Evolutionary conservation across 2,797 vertebrate genomes (phyloP).

Genomic region (Petrocephalus sullivani): DNA sequence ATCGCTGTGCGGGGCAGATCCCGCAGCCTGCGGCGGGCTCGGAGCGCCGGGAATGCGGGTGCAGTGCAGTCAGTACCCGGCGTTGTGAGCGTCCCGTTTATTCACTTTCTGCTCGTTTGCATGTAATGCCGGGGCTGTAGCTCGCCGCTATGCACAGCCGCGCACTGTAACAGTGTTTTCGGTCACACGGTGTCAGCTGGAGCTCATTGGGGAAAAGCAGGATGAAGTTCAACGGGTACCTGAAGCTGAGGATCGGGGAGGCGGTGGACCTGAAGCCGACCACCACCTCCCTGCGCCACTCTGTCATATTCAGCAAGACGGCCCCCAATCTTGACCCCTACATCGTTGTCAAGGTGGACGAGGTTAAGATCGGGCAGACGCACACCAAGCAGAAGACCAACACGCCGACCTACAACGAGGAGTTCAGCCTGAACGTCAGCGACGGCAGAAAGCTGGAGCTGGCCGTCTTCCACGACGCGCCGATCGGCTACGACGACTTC

Average conservation of each 20-base stretch:
- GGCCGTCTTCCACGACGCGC: constrained; percentile 88
- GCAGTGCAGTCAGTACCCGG: not conserved
- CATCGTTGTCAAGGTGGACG: constrained; percentile 90
- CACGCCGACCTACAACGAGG: constrained; percentile 91
- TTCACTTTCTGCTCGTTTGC: not conserved
- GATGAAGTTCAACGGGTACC: constrained; percentile 90
- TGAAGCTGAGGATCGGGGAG: constrained; percentile 88
- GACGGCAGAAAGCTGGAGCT: constrained; percentile 80
- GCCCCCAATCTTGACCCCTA: constrained; percentile 80
- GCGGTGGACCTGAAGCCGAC: constrained; percentile 89
- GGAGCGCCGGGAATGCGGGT: not conserved
- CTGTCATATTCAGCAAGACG: constrained; percentile 79
- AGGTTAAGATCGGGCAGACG: constrained; percentile 84
- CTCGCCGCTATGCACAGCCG: not conserved
- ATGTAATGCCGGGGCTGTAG: not conserved
- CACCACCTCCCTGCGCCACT: constrained; percentile 79
- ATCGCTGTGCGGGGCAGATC: not conserved
- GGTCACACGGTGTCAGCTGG: not conserved
- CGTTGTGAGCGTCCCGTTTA: not conserved
- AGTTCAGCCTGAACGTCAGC: constrained; percentile 78
- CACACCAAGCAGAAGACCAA: constrained; percentile 90
- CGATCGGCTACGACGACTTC: constrained; percentile 94
- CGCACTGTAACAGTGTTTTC: not conserved
- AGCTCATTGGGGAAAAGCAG: constrained; percentile 20
- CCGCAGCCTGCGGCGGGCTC: not conserved